Conservation (phyloP, 2,888 invertebrate genomes). For the Mantis religiosa region DNA sequence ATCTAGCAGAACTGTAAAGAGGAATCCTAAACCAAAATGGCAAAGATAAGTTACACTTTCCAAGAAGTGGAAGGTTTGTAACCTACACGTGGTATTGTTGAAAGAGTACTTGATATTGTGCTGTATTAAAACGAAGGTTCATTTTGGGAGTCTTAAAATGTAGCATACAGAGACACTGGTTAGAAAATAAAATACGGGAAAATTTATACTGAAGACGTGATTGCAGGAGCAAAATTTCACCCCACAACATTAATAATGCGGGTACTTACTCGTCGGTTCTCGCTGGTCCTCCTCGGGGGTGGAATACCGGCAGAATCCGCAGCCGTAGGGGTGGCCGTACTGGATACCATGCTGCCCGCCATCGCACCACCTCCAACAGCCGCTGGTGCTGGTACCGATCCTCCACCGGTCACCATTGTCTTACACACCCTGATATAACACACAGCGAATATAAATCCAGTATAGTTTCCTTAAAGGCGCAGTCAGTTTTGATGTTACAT, state of each 20-base stretch:
- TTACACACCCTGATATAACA: neutral
- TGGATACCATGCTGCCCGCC: neutral
- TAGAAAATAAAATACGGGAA: too few relatives aligned
- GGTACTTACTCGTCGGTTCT: slow-evolving; percentile 17
- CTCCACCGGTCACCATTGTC: slow-evolving; percentile 21
- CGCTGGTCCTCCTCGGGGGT: slow-evolving; percentile 9
- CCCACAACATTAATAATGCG: neutral
- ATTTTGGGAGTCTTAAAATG: too few relatives aligned
- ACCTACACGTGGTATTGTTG: too few relatives aligned
- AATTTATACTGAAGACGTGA: too few relatives aligned
- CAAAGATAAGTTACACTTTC: too few relatives aligned
- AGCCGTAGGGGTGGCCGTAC: neutral
- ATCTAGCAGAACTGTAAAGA: too few relatives aligned
- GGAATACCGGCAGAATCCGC: slow-evolving; percentile 14
- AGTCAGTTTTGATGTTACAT: neutral
- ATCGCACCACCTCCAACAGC: slow-evolving; percentile 3
- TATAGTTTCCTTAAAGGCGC: neutral
- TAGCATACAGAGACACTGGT: too few relatives aligned
- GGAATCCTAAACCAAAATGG: too few relatives aligned
- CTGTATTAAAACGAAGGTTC: too few relatives aligned
- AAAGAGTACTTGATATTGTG: too few relatives aligned
- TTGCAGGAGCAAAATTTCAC: too few relatives aligned
- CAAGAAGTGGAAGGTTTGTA: too few relatives aligned
- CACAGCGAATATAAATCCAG: neutral
- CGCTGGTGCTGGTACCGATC: slow-evolving; percentile 6